phyloP scores from a whole-genome alignment of 2,888 invertebrate genomes.

The Cryptophagus acutangulus region DNA sequence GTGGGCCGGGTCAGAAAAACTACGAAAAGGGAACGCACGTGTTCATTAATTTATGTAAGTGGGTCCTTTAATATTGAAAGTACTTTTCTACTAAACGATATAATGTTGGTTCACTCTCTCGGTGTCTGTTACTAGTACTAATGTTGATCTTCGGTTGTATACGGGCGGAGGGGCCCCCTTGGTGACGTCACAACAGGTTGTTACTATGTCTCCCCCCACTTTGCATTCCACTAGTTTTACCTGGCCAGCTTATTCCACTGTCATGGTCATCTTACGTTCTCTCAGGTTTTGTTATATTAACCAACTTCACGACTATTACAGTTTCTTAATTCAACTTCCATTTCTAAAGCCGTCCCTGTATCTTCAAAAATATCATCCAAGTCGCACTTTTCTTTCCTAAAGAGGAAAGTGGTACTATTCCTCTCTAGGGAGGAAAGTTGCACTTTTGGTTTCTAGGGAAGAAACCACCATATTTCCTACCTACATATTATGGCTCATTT shows the following conservation, averaged over 20 bases:
- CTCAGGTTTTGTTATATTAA: slow-evolving; percentile 22
- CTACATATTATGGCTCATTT: too few species aligned
- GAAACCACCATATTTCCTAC: too few species aligned
- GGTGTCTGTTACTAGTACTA: slow-evolving; percentile 26
- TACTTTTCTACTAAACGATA: slow-evolving; percentile 16
- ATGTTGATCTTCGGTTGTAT: slow-evolving; percentile 16
- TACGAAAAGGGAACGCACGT: slow-evolving; percentile 13
- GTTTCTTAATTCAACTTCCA: too few species aligned
- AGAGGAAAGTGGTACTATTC: too few species aligned
- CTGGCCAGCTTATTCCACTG: slow-evolving; percentile 44
- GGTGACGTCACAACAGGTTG: slow-evolving; percentile 49
- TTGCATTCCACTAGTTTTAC: slow-evolving; percentile 41
- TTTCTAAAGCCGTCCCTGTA: too few species aligned
- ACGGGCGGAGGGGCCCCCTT: slow-evolving; percentile 35
- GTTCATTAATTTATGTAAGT: slow-evolving; percentile 38
- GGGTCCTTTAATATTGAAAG: slow-evolving; percentile 37
- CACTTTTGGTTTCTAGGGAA: too few species aligned
- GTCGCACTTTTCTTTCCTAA: too few species aligned
- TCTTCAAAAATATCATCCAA: too few species aligned
- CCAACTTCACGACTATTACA: slow-evolving; percentile 21
- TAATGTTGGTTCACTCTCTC: slow-evolving; percentile 19
- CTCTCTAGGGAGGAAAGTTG: too few species aligned
- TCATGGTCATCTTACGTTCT: slow-evolving; percentile 43
- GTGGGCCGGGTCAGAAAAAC: slow-evolving; percentile 5
- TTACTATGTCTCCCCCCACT: slow-evolving; percentile 41